These are phyloP conservation scores for Maniola hyperantus DNA, from an alignment of 2,888 invertebrate species.

Conservation along the genomic window DNA sequence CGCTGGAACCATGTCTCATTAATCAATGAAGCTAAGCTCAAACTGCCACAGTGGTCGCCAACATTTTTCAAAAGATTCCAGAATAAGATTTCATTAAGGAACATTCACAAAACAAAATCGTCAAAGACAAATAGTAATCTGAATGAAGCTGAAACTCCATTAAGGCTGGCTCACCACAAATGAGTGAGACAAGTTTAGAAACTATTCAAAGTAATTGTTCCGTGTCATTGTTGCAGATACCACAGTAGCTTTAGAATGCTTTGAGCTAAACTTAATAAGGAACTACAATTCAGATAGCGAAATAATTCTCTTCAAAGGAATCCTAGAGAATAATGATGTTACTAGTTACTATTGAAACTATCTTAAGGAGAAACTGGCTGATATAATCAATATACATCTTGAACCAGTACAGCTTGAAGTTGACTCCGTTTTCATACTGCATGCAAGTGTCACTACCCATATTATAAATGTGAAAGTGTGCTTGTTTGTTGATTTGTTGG, in stretches of 20 bases:
- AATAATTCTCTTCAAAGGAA: constrained; percentile 8
- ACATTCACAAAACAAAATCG: constrained; percentile 2
- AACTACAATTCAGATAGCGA: constrained; percentile 8
- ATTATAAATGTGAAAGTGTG: too few species aligned
- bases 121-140: constrained; percentile 21
- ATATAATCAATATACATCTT: too few species aligned
- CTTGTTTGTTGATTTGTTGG: too few species aligned
- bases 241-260: constrained; percentile 35
- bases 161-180: constrained; percentile 60
- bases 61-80: too few species aligned
- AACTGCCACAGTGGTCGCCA: too few species aligned
- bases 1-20: too few species aligned
- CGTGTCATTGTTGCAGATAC: constrained; percentile 47
- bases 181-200: constrained; percentile 58
- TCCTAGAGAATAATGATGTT: not conserved
- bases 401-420: too few species aligned
- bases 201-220: constrained; percentile 59
- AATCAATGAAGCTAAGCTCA: too few species aligned
- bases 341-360: not conserved
- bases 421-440: too few species aligned
- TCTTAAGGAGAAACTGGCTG: too few species aligned
- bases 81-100: too few species aligned
- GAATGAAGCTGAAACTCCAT: constrained; percentile 57
- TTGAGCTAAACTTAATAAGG: constrained; percentile 22
- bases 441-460: too few species aligned